Conservation (phyloP, 2,797 vertebrate genomes). For the Poecilia wingei region DNA sequence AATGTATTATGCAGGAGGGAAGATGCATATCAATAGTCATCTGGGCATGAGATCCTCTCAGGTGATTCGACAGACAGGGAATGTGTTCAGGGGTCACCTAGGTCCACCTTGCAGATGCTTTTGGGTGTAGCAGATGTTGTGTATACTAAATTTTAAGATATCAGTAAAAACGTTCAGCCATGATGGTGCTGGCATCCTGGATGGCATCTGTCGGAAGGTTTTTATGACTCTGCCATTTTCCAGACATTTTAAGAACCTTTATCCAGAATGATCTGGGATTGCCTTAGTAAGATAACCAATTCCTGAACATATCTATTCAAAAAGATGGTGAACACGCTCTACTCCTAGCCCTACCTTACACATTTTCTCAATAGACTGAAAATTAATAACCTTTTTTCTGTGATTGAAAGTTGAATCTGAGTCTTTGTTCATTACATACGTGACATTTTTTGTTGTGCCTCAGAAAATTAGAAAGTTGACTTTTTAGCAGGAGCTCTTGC, state of each 20-base stretch:
- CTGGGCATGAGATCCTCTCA: background rate
- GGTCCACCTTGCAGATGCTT: background rate
- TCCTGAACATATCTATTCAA: too few species aligned
- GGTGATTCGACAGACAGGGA: background rate
- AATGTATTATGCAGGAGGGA: conserved; percentile 6
- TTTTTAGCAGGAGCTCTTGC: too few species aligned
- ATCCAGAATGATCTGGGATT: background rate
- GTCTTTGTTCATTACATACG: too few species aligned
- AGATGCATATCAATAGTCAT: background rate
- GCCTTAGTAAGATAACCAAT: too few species aligned
- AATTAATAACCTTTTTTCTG: too few species aligned
- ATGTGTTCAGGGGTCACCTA: background rate
- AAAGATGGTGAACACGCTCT: too few species aligned
- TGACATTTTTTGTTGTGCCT: too few species aligned
- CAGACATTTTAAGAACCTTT: background rate
- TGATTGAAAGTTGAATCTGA: too few species aligned
- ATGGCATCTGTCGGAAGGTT: background rate
- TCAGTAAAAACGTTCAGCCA: background rate
- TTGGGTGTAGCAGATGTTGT: background rate
- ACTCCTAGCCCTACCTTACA: too few species aligned
- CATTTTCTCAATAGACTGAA: too few species aligned
- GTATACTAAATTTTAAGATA: background rate
- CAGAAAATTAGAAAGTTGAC: too few species aligned
- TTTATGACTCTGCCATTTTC: background rate
- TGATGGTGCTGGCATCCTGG: background rate